Conservation (phyloP, 2,888 invertebrate species). For the Drosophila paranaensis region DNA sequence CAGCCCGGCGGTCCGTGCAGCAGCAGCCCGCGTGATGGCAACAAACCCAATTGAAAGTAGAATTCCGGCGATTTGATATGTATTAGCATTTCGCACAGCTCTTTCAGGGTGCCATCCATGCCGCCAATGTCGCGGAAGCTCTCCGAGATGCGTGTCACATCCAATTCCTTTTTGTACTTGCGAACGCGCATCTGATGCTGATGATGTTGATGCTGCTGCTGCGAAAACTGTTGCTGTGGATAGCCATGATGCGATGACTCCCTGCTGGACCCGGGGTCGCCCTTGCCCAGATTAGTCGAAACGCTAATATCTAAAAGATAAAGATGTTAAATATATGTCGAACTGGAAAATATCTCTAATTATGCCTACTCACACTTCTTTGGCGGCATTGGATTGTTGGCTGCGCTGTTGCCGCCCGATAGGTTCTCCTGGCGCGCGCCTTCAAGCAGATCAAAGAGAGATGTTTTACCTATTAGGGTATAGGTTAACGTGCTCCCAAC, state of each 20-base stretch:
- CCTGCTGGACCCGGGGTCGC: conserved; percentile 37
- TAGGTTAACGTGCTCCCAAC: background rate
- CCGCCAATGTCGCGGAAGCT: conserved; percentile 90
- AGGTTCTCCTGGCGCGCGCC: conserved; percentile 24
- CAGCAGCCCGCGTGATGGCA: conserved; percentile 95
- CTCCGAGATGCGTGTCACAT: conserved; percentile 55
- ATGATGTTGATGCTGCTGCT: conserved; percentile 7
- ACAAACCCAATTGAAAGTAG: conserved; percentile 92
- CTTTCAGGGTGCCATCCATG: conserved; percentile 89
- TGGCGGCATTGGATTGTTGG: conserved; percentile 5
- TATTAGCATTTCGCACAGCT: conserved; percentile 90
- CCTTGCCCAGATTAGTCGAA: conserved; percentile 21
- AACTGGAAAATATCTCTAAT: background rate
- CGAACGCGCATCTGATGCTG: conserved; percentile 55
- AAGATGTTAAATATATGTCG: background rate
- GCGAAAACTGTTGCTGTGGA: conserved; percentile 31
- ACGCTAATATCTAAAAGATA: conserved; percentile 26
- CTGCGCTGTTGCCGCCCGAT: conserved; percentile 3
- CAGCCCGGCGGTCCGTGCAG: conserved; percentile 98
- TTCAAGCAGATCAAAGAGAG: conserved; percentile 6
- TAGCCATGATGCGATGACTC: conserved; percentile 32
- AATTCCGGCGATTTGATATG: conserved; percentile 96
- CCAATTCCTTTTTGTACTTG: conserved; percentile 79
- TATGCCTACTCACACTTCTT: conserved; percentile 46
- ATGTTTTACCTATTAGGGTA: conserved; percentile 28